Evolutionary conservation across 2,797 vertebrate species (phyloP), one percentile per base, ranked within the genome.

Genomic region (Melanotaenia pygmaea): DNA sequence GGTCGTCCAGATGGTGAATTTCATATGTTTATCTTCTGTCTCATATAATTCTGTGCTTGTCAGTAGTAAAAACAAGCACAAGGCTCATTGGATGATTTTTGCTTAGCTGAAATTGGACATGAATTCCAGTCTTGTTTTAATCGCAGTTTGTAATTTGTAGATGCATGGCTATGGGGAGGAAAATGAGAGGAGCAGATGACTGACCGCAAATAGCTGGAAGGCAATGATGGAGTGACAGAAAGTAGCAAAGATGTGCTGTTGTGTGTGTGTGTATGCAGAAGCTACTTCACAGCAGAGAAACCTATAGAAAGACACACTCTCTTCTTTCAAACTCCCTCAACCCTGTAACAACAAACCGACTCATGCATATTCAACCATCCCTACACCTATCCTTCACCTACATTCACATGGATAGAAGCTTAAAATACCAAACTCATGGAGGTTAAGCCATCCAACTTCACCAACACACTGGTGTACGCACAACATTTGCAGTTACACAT

Each of bases 401-500:
- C 63, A 81, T 53, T 78, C 12, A 63, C 59, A 72, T 37, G 57
- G 64, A 81, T 60, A 69, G 56, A 65, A 18, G 38, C 43, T 70
- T 77, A 37, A 71, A 81, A 75, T 61, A 67, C 75, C 40, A 80
- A 71, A 83, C 73, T 74, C 54, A 37, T 72, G n/a, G 56, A 82
- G 73, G 69, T 59, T 30, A 77, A 78, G 61, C 63, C 63, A 59
- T 38, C 63, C 65, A 65, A 53, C 75, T 54, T 70, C 35, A 61
- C 37, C 79, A 56, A 40, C 65, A 57, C 72, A 77, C 64, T 50
- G 30, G 26, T 74, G 67, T 53, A 87, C 62, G 67, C 53, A 61
- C 54, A 83, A 60, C 72, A 86, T 84, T 73, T 65, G 59, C 74
- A 88, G 77, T 80, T 82, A 88, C 84, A 77, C 82, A 81, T 81